These are phyloP conservation scores for Phanerotoma sp. DNA, from an alignment of 2,888 invertebrate genomes.

Conservation along the genomic window DNA sequence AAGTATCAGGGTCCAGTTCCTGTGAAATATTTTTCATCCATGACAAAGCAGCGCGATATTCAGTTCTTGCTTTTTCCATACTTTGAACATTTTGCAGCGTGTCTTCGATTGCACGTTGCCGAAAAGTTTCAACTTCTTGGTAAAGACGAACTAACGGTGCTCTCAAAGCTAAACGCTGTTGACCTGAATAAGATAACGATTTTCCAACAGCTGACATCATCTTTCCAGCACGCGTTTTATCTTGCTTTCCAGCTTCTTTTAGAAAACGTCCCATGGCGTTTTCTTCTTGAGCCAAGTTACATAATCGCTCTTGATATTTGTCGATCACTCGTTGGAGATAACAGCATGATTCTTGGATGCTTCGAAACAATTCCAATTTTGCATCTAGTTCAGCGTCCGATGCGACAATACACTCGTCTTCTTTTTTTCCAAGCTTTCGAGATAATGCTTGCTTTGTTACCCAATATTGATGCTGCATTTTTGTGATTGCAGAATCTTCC, in stretches of 20 bases:
- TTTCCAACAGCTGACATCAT: slow-evolving; percentile 83
- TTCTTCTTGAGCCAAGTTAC: slow-evolving; percentile 93
- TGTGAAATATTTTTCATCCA: slow-evolving; percentile 99
- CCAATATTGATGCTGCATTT: slow-evolving; percentile 97
- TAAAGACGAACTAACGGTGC: slow-evolving; percentile 85
- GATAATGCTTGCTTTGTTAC: slow-evolving; percentile 95
- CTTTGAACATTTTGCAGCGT: slow-evolving; percentile 86
- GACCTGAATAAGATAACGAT: slow-evolving; percentile 85
- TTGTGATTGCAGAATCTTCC: slow-evolving; percentile 59
- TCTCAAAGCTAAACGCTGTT: slow-evolving; percentile 85
- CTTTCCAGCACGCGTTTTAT: slow-evolving; percentile 80
- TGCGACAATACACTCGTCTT: slow-evolving; percentile 95
- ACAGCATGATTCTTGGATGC: slow-evolving; percentile 87
- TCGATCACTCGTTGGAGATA: slow-evolving; percentile 87
- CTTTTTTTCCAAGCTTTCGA: slow-evolving; percentile 91
- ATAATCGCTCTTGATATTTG: slow-evolving; percentile 90
- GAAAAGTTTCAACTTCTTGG: slow-evolving; percentile 97
- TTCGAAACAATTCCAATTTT: slow-evolving; percentile 90
- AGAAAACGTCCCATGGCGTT: slow-evolving; percentile 92
- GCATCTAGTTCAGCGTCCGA: slow-evolving; percentile 97
- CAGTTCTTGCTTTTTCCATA: slow-evolving; percentile 94
- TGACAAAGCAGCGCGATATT: slow-evolving; percentile 90
- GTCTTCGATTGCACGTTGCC: slow-evolving; percentile 90
- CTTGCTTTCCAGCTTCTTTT: slow-evolving; percentile 88
- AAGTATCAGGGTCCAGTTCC: slow-evolving; percentile 95